Conservation (phyloP, 2,888 invertebrate genomes). For the Muscina levida region DNA sequence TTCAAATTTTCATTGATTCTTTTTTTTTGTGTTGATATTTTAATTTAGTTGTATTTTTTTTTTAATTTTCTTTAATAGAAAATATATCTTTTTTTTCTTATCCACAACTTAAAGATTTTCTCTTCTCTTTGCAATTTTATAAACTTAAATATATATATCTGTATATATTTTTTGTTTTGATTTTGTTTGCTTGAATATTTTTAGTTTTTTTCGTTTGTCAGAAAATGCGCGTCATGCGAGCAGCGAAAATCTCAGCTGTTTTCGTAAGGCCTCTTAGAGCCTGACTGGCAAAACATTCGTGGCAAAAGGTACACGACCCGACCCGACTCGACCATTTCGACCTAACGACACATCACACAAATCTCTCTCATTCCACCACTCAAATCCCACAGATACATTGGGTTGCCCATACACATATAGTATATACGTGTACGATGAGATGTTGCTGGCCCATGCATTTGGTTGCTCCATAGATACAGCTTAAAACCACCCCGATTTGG, state of each 20-base stretch:
- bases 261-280: conserved; percentile 81
- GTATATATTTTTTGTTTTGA: conserved; percentile 44
- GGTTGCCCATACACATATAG: not conserved
- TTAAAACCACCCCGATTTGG: conserved; percentile 59
- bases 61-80: conserved; percentile 59
- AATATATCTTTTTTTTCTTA: conserved; percentile 45
- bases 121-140: conserved; percentile 33
- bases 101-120: conserved; percentile 35
- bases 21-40: conserved; percentile 6
- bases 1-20: conserved; percentile 14
- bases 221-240: conserved; percentile 79
- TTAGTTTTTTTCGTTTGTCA: conserved; percentile 50
- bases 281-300: conserved; percentile 81
- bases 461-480: conserved; percentile 31
- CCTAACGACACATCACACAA: conserved; percentile 80
- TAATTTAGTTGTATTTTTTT: conserved; percentile 32
- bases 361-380: conserved; percentile 79
- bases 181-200: conserved; percentile 47
- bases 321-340: conserved; percentile 81
- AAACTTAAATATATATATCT: conserved; percentile 45
- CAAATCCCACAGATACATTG: conserved; percentile 65
- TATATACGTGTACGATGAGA: conserved; percentile 33
- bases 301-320: conserved; percentile 81
- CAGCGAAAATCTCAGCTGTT: conserved; percentile 79
- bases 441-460: conserved; percentile 1